phyloP scores from a whole-genome alignment of 1,140 invertebrate genomes.

The Nylanderia fulva region DNA sequence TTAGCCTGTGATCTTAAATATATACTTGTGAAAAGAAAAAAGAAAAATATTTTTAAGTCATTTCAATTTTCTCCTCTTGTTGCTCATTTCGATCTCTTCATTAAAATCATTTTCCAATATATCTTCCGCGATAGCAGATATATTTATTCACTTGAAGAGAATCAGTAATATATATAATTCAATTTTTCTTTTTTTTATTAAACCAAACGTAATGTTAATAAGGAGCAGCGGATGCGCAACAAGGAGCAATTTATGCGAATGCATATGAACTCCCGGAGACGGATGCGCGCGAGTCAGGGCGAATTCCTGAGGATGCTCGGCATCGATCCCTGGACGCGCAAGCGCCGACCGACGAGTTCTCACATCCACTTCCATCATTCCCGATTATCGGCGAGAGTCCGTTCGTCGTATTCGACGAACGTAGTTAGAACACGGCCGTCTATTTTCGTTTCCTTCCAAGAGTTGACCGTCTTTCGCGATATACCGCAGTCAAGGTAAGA shows the following conservation, averaged over 20 bases:
- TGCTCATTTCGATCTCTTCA: no score
- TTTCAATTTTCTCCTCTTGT: no score
- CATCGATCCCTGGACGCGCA: slow-evolving; percentile 72
- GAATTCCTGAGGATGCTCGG: slow-evolving; percentile 53
- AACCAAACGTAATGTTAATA: no score
- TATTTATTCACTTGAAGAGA: no score
- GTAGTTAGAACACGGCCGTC: slow-evolving; percentile 41
- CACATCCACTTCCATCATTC: slow-evolving; percentile 59
- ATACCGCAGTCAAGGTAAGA: slow-evolving; percentile 45
- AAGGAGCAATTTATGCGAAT: slow-evolving; percentile 6
- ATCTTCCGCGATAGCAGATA: no score
- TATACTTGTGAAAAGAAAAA: not conserved
- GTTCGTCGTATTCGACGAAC: slow-evolving; percentile 4
- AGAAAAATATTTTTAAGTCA: not conserved
- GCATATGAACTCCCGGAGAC: not conserved
- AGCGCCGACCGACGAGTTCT: slow-evolving; percentile 63
- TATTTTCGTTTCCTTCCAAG: slow-evolving; percentile 67
- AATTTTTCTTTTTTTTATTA: no score
- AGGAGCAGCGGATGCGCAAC: not conserved
- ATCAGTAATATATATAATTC: no score
- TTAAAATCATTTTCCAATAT: no score
- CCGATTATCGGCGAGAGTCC: slow-evolving; percentile 28
- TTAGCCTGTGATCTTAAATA: not conserved
- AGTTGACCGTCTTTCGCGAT: not conserved
- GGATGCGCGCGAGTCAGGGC: slow-evolving; percentile 3